Base-by-base conservation (phyloP, 2,113 vertebrate species). In the Bufo bufo region DNA sequence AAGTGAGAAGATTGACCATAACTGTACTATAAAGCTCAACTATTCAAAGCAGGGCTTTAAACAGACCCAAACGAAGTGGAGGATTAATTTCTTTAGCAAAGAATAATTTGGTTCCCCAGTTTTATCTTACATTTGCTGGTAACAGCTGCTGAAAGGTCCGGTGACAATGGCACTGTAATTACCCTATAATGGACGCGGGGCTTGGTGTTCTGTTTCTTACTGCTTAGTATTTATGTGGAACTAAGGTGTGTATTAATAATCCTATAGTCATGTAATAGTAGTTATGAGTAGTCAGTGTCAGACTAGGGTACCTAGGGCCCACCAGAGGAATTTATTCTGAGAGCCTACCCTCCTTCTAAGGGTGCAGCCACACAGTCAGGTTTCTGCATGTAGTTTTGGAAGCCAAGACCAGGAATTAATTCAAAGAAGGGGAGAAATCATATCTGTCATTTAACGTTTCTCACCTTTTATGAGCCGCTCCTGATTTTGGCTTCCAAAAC, bases 111-210 rank as follows among this genome's bases (percentile, higher is more conserved):
- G n/a, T 92, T 93, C 93, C 89, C 87, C 87, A 89, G 91, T 87
- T 91, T 93, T 92, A 91, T 90, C 94, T 93, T 93, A 90, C 88
- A 90, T 91, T 90, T 92, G 84, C 90, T 93, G 86, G 88, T 90
- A 94, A 93, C 94, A 96, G 95, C 93, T 96, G 95, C 92, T 91
- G 91, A 86, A 90, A 93, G 92, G 91, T 93, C 92, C 92, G 90
- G 91, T 94, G 94, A 93, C 93, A 92, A 89, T 89, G 75, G 83
- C 86, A 85, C 90, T 90, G 84, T 61, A 91, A 91, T 92, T 92
- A 91, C 56, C 90, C 80, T 80, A 2, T 90, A 92, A 90, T 87
- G 90, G 93, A 93, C 33, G 3, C 47, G 49, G 47, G 16, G 49
- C 47, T 88, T 19, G 8, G 87, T 19, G 56, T 88, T 88, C 43